These are phyloP conservation scores for Catocala sponsa DNA, from an alignment of 2,888 invertebrate genomes.

Conservation along the genomic window DNA sequence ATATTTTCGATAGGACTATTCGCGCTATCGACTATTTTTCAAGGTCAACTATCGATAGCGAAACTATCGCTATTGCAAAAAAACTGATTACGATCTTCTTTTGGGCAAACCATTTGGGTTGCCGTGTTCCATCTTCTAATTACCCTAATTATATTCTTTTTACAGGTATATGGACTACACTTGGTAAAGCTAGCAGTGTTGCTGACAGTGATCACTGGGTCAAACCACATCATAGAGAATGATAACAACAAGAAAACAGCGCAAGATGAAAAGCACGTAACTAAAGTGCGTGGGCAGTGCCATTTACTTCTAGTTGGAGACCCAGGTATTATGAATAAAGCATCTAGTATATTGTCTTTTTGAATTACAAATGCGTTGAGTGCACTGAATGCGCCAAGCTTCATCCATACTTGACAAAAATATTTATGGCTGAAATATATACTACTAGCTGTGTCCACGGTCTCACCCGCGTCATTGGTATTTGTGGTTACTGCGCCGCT, in stretches of 20 bases:
- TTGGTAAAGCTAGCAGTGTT: conserved; percentile 95
- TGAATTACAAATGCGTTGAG: too few species aligned
- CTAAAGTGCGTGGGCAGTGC: conserved; percentile 92
- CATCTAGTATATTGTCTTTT: not conserved
- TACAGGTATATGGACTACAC: conserved; percentile 95
- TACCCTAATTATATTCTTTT: conserved; percentile 28
- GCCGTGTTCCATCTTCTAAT: not conserved
- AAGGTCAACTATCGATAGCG: too few species aligned
- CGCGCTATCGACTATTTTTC: too few species aligned
- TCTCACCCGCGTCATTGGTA: too few species aligned
- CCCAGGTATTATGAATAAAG: conserved; percentile 87
- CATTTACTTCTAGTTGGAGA: conserved; percentile 96
- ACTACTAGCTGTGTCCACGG: too few species aligned
- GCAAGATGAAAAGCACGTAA: conserved; percentile 87
- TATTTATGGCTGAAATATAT: too few species aligned
- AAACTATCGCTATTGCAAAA: too few species aligned
- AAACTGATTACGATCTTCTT: too few species aligned
- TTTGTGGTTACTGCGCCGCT: too few species aligned
- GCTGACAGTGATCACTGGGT: conserved; percentile 87
- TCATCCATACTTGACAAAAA: too few species aligned
- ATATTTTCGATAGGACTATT: too few species aligned
- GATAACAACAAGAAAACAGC: conserved; percentile 67
- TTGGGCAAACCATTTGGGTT: not conserved
- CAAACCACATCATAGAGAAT: conserved; percentile 70
- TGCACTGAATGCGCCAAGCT: too few species aligned